Base-by-base conservation (phyloP, 2,797 vertebrate species). In the Psittacula echo region DNA sequence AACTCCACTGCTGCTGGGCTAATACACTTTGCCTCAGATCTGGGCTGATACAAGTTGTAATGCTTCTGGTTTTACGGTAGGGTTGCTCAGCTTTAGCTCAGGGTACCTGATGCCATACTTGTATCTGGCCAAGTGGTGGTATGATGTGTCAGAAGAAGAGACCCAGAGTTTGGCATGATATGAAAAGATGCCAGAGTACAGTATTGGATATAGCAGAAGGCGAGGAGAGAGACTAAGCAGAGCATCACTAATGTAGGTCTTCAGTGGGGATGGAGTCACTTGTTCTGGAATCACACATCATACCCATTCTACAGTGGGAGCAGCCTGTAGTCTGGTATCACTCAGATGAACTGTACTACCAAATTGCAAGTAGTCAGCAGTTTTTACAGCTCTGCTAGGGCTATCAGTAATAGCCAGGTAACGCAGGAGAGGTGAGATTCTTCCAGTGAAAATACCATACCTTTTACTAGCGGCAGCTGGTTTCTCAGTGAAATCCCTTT, bases 91-190 rank as follows among this genome's bases (percentile, higher is more conserved):
- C 34, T 56, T n/a, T 27, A 27, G 24, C 4, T 42, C 37, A 20
- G 7, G 5, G 17, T 47, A 29, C 15, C 47, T 45, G 41, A 17
- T 19, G 27, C 8, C 26, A 15, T 27, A 2, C 10, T 77, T 9
- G 0, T 44, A 27, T 20, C 21, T 24, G 26, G 11, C 10, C 37
- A 44, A 60, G 20, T 2, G 10, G 10, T 39, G 45, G 0, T 45
- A 44, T 10, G 26, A 39, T 27, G 61, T 54, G 34, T 50, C 30
- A 56, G 73, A 44, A 66, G 53, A 54, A 39, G 56, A 74, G 39
- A 71, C 39, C 37, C 41, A 83, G 42, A 47, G 50, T 54, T 47
- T 21, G 13, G 15, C 2, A 47, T 39, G 64, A 2, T 6, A 15
- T 18, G n/a, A 6, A 17, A 60, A 53, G 60, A 5, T 27, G 18